phyloP scores from a whole-genome alignment of 2,888 invertebrate species.

The Ceramica pisi region DNA sequence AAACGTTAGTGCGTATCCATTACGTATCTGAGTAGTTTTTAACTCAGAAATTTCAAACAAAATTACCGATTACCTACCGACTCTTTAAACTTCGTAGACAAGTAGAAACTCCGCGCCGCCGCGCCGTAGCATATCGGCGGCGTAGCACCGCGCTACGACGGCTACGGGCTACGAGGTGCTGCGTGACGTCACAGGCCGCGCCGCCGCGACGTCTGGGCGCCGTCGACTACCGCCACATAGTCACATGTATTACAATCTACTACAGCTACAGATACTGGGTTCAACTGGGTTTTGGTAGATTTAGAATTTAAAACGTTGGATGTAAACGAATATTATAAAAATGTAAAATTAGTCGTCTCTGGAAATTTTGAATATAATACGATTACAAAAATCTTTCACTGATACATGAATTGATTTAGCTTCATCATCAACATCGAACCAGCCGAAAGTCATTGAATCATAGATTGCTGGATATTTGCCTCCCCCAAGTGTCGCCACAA shows the following conservation, averaged over 20 bases:
- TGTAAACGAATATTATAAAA: no score
- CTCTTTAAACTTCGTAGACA: conserved; percentile 2
- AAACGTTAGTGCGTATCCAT: no score
- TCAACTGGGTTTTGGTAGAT: not conserved
- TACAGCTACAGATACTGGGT: conserved; percentile 8
- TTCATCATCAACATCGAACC: no score
- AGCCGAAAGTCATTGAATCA: no score
- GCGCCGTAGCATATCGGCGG: conserved; percentile 21
- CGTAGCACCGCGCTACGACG: conserved; percentile 25
- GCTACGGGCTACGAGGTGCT: conserved; percentile 49
- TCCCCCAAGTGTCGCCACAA: no score
- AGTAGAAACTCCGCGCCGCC: not conserved
- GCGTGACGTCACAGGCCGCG: conserved; percentile 53
- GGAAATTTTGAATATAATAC: no score
- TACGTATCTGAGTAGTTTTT: no score
- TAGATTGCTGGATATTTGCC: no score
- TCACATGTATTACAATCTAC: conserved; percentile 1
- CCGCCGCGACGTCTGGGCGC: conserved; percentile 73
- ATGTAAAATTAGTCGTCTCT: no score
- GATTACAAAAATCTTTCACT: no score
- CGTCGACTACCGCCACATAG: conserved; percentile 31
- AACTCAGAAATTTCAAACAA: not conserved
- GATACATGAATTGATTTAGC: no score
- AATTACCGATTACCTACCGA: not conserved
- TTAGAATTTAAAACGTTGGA: no score